A percentile compares a stretch with the other conserved stretches of the same genome.
Conservation (phyloP, 2,797 vertebrate species). For the Sardinella longiceps region DNA sequence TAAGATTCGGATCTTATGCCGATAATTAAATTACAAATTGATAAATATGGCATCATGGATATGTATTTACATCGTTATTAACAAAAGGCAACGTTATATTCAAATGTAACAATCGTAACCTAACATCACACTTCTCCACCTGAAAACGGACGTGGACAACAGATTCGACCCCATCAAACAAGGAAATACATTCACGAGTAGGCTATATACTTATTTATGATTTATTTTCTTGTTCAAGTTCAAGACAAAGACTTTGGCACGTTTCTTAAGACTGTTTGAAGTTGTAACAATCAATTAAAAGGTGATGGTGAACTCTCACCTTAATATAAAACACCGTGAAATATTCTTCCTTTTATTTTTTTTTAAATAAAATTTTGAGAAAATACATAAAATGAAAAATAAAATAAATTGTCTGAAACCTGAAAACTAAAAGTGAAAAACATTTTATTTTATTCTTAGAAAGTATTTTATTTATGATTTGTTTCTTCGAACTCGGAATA, state of each 20-base stretch:
- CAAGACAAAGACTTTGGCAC: slow-evolving; percentile 99
- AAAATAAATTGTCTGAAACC: slow-evolving; percentile 80
- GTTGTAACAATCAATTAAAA: slow-evolving; percentile 95
- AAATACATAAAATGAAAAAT: slow-evolving; percentile 85
- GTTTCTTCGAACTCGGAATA: slow-evolving; percentile 76
- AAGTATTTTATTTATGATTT: slow-evolving; percentile 71
- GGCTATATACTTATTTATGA: slow-evolving; percentile 85
- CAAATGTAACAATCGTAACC: slow-evolving; percentile 95
- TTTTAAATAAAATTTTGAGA: slow-evolving; percentile 81
- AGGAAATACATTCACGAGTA: slow-evolving; percentile 99
- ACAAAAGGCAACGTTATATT: slow-evolving; percentile 99
- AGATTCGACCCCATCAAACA: slow-evolving; percentile 96
- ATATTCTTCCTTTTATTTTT: slow-evolving; percentile 79
- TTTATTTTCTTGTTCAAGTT: slow-evolving; percentile 89
- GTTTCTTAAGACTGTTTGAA: slow-evolving; percentile 97
- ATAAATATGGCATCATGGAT: slow-evolving; percentile 99
- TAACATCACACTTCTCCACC: slow-evolving; percentile 94
- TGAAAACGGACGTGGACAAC: slow-evolving; percentile 96
- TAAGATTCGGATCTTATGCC: slow-evolving; percentile 95
- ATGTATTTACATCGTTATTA: slow-evolving; percentile 99
- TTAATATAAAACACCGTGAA: slow-evolving; percentile 87
- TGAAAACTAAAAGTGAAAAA: slow-evolving; percentile 77
- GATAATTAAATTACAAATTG: slow-evolving; percentile 99
- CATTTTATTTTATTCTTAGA: slow-evolving; percentile 76
- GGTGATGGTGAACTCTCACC: slow-evolving; percentile 85